A percentile compares a stretch with the other conserved stretches of the same genome.
Conservation (phyloP, 2,797 vertebrate species). For the Enteromius fasciolatus region DNA sequence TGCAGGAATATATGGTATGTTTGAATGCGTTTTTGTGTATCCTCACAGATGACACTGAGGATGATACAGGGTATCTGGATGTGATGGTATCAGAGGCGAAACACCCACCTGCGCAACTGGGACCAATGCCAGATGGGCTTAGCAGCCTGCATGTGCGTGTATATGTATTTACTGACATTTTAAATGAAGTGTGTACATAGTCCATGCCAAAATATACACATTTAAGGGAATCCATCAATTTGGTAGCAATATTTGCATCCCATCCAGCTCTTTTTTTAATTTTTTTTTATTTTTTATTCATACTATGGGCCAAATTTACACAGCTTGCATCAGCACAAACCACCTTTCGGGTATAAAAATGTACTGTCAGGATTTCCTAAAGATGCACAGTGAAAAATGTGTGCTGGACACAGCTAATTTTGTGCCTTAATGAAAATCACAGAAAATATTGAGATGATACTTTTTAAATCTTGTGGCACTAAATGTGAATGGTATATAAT, state of each 20-base stretch:
- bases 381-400: neutral
- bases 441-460: too few relatives aligned
- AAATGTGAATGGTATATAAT: neutral
- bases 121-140: constrained; percentile 91
- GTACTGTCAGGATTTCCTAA: neutral
- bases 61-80: constrained; percentile 82
- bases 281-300: constrained; percentile 11
- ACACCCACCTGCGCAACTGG: constrained; percentile 87
- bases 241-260: neutral
- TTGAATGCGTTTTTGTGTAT: constrained; percentile 8
- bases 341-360: neutral
- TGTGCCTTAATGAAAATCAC: neutral
- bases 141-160: constrained; percentile 87
- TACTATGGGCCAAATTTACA: neutral
- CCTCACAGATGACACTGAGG: constrained; percentile 74
- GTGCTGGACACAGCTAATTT: neutral
- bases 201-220: constrained; percentile 15
- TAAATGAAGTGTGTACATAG: neutral
- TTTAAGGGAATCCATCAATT: neutral
- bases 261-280: neutral
- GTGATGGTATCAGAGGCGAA: constrained; percentile 84
- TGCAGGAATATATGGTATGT: constrained; percentile 10
- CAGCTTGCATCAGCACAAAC: neutral
- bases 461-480: neutral
- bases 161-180: constrained; percentile 40